Evolutionary conservation across 2,888 invertebrate genomes (phyloP).

Genomic region (Stenchaetothrips biformis): DNA sequence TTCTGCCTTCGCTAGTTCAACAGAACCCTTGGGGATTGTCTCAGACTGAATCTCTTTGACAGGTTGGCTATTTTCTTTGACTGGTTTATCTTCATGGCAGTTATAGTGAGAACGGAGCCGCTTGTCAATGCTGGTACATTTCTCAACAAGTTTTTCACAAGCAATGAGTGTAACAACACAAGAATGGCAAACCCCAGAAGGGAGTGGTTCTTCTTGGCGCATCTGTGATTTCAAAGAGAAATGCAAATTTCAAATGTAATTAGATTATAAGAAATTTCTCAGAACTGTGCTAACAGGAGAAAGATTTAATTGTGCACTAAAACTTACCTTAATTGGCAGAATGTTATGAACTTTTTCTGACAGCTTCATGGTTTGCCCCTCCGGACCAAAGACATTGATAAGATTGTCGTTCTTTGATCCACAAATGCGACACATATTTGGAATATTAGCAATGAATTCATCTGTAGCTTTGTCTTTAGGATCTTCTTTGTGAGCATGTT

Average conservation of each 20-base stretch:
- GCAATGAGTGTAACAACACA: conserved; percentile 3
- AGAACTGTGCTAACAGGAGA: no score
- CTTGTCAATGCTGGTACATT: background rate
- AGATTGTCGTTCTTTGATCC: conserved; percentile 13
- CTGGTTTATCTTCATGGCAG: background rate
- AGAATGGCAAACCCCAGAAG: background rate
- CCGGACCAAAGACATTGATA: background rate
- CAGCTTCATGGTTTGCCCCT: background rate
- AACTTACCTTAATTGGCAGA: background rate
- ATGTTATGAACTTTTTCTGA: conserved; percentile 8
- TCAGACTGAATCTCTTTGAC: background rate
- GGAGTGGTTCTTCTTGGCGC: background rate
- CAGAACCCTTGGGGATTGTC: no score
- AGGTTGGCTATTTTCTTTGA: background rate
- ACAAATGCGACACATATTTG: conserved; percentile 5
- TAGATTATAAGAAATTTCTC: no score
- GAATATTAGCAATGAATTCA: background rate
- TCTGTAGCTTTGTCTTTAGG: background rate
- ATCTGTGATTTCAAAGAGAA: background rate
- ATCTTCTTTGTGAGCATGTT: background rate
- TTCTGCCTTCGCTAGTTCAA: no score
- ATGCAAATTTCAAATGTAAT: background rate
- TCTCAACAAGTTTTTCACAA: conserved; percentile 11
- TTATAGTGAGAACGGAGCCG: background rate
- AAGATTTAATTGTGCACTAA: background rate